These are phyloP conservation scores for Speoplatyrhinus poulsoni DNA, from an alignment of 2,113 vertebrate species.

Conservation along the genomic window DNA sequence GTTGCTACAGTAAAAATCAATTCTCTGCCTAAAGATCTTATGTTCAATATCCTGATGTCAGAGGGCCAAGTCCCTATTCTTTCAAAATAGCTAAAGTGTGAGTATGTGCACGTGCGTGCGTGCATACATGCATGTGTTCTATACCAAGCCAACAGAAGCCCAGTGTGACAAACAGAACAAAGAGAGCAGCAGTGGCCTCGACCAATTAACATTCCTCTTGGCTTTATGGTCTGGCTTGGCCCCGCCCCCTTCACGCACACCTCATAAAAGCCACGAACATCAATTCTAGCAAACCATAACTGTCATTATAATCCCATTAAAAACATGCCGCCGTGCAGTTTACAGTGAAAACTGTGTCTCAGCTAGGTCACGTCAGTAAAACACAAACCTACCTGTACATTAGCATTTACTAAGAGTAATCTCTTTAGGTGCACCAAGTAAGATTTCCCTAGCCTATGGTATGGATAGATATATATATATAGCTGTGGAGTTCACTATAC, in stretches of 20 bases:
- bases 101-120: too few species aligned
- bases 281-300: slow-evolving; percentile 76
- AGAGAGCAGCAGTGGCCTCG: slow-evolving; percentile 71
- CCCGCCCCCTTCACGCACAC: slow-evolving; percentile 77
- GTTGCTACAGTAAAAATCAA: too few species aligned
- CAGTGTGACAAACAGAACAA: slow-evolving; percentile 69
- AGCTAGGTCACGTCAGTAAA: slow-evolving; percentile 33
- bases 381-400: slow-evolving; percentile 1
- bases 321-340: slow-evolving; percentile 70
- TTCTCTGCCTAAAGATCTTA: too few species aligned
- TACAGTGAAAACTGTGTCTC: slow-evolving; percentile 55
- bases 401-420: slow-evolving; percentile 54
- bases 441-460: too few species aligned
- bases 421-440: too few species aligned
- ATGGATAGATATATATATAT: too few species aligned
- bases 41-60: too few species aligned
- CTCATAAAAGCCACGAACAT: slow-evolving; percentile 83
- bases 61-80: too few species aligned
- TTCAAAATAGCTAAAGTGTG: too few species aligned
- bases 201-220: slow-evolving; percentile 84
- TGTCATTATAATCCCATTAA: slow-evolving; percentile 80
- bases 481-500: too few species aligned
- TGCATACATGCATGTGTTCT: too few species aligned
- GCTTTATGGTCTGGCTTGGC: slow-evolving; percentile 68
- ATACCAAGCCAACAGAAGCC: slow-evolving; percentile 63